A percentile compares a stretch with the other conserved stretches of the same genome.
Conservation (phyloP, 2,113 vertebrate genomes). For the Microcebus murinus region DNA sequence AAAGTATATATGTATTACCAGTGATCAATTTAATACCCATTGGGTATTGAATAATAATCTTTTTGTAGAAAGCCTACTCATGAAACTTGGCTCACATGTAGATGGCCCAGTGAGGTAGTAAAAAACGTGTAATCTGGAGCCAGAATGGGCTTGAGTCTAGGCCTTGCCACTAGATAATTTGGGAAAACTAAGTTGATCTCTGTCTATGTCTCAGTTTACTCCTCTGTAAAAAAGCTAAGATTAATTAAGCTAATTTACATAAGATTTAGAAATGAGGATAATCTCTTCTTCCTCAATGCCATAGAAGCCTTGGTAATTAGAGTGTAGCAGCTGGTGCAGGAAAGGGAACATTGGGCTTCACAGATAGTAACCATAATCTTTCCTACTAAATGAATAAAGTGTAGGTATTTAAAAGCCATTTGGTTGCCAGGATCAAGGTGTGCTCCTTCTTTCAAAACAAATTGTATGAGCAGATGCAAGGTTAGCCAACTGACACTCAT, state of each 20-base stretch:
- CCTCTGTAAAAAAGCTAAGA: not conserved
- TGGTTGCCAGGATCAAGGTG: not conserved
- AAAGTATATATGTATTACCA: not conserved
- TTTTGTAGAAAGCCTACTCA: not conserved
- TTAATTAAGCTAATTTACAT: not conserved
- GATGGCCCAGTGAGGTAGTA: not conserved
- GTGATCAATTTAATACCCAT: not conserved
- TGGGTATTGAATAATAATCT: not conserved
- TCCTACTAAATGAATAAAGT: not conserved
- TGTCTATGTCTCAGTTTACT: not conserved
- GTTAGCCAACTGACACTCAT: not conserved
- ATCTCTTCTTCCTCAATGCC: not conserved
- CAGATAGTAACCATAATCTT: not conserved
- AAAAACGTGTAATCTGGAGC: not conserved
- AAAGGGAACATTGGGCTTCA: not conserved
- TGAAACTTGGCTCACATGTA: not conserved
- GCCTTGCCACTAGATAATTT: not conserved
- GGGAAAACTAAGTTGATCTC: not conserved
- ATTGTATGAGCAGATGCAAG: not conserved
- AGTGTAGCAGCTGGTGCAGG: too few relatives aligned
- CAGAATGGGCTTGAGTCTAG: not conserved
- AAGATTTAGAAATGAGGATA: not conserved
- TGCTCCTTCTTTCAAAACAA: conserved; percentile 10
- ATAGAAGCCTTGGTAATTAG: not conserved
- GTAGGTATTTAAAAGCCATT: not conserved